Conservation (phyloP, 2,888 invertebrate genomes). For the Diogma glabrata region DNA sequence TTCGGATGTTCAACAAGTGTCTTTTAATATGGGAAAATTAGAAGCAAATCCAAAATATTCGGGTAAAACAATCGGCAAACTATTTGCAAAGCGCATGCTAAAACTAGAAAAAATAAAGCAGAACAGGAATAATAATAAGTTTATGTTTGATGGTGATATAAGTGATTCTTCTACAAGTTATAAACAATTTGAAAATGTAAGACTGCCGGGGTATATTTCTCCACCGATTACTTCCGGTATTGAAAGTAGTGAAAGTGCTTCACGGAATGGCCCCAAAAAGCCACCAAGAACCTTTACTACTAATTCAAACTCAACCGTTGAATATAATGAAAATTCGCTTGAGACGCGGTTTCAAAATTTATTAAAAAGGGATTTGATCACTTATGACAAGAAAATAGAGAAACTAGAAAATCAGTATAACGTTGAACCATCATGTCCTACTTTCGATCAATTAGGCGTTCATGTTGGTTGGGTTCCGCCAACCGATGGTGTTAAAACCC, state of each 20-base stretch:
- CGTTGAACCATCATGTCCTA: slow-evolving; percentile 8
- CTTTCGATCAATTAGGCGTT: background rate
- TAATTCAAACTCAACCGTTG: background rate
- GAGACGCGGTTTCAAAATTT: background rate
- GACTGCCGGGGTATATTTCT: background rate
- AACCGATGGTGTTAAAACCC: background rate
- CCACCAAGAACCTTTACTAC: slow-evolving; percentile 29
- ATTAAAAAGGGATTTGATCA: background rate
- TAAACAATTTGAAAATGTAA: background rate
- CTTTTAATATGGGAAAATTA: background rate
- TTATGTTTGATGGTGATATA: background rate
- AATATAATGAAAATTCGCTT: background rate
- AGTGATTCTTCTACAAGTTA: background rate
- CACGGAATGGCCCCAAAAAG: slow-evolving; percentile 23
- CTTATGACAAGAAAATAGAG: background rate
- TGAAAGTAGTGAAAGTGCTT: background rate
- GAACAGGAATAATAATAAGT: background rate
- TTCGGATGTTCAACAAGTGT: background rate
- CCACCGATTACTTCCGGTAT: background rate
- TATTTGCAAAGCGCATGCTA: slow-evolving; percentile 10
- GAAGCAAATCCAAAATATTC: slow-evolving; percentile 12
- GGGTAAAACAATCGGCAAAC: slow-evolving; percentile 7
- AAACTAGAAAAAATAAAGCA: slow-evolving; percentile 8
- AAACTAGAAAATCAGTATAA: background rate
- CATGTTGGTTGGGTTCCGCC: slow-evolving; percentile 16